These are phyloP conservation scores for Cerastis rubricosa DNA, from an alignment of 2,888 invertebrate genomes.

Conservation along the genomic window DNA sequence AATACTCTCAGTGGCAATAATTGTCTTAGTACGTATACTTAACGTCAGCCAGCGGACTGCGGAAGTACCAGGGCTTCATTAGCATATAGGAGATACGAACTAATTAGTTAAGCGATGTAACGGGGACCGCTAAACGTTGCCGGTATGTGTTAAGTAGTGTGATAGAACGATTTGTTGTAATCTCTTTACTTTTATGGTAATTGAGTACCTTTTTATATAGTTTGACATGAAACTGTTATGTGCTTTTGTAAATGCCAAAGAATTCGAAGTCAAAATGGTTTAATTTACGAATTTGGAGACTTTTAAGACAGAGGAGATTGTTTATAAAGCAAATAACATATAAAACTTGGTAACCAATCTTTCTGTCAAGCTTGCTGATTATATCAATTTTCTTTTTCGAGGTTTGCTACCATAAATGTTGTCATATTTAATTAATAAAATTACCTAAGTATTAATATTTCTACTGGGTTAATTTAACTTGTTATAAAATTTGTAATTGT, in stretches of 20 bases:
- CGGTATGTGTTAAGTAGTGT: conserved; percentile 38
- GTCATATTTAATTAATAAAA: too few species aligned
- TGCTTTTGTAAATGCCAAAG: background rate
- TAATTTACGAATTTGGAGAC: background rate
- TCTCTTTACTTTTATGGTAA: conserved; percentile 42
- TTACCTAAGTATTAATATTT: too few species aligned
- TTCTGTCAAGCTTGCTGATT: background rate
- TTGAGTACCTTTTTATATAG: conserved; percentile 10
- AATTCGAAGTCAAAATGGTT: background rate
- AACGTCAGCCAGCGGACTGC: conserved; percentile 47
- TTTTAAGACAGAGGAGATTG: background rate
- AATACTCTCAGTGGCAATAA: conserved; percentile 33
- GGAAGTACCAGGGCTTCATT: conserved; percentile 48
- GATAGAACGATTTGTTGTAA: conserved; percentile 39
- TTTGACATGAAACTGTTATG: background rate
- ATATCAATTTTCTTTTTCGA: background rate
- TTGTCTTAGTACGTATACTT: conserved; percentile 51
- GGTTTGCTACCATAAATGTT: too few species aligned
- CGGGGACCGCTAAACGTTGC: conserved; percentile 40
- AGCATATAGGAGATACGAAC: conserved; percentile 56
- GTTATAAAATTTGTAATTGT: too few species aligned
- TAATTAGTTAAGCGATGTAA: conserved; percentile 57
- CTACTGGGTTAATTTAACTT: too few species aligned
- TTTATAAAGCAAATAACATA: background rate
- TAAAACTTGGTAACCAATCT: background rate